phyloP scores from a whole-genome alignment of 1,140 invertebrate species.

The Caenorhabditis elegans region WBcel235 BX284603.4:6533001-6533500 shows the following conservation, averaged over 20 bases:
- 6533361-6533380: not conserved
- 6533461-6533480: not conserved
- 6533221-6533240: not conserved
- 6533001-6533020: no score
- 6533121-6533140: no score
- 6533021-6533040: no score
- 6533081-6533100: no score
- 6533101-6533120: no score
- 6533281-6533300: not conserved
- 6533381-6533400: not conserved
- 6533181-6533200: not conserved
- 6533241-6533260: not conserved
- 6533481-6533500: not conserved
- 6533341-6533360: not conserved
- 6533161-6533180: not conserved
- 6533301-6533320: not conserved
- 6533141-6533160: no score
- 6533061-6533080: no score
- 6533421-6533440: not conserved
- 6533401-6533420: not conserved
- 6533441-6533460: not conserved
- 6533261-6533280: not conserved
- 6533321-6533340: not conserved
- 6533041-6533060: no score
- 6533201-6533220: not conserved